Conservation (phyloP, 1,140 invertebrate species). For the Eupristina koningsbergeri region DNA sequence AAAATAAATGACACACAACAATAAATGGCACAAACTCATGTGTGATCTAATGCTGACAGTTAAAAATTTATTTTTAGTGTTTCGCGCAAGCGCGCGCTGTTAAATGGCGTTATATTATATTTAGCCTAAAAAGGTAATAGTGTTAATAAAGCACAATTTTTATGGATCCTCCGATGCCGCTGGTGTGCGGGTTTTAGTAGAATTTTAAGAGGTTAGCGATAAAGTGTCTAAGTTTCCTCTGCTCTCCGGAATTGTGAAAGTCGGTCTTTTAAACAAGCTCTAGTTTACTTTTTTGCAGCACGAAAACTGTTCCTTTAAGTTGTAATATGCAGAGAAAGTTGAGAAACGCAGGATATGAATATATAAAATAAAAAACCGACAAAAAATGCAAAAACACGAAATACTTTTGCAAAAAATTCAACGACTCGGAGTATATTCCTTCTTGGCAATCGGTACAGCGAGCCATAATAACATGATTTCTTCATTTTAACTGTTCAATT, state of each 20-base stretch:
- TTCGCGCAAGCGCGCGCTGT: not conserved
- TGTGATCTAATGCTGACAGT: conserved; percentile 4
- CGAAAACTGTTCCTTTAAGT: conserved; percentile 25
- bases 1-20: not conserved
- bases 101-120: conserved; percentile 33
- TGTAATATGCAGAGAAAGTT: conserved; percentile 47
- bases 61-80: not conserved
- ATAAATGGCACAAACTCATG: not conserved
- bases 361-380: not conserved
- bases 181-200: conserved; percentile 11
- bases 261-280: conserved; percentile 34
- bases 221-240: conserved; percentile 43
- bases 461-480: not conserved
- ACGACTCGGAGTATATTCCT: conserved; percentile 19
- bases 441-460: not conserved
- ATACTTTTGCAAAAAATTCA: conserved; percentile 32
- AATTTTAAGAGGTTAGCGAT: conserved; percentile 44
- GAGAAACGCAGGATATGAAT: conserved; percentile 40
- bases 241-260: conserved; percentile 41
- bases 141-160: conserved; percentile 49
- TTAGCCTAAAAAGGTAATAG: conserved; percentile 50
- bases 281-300: conserved; percentile 41
- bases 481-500: not conserved
- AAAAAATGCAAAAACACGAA: not conserved
- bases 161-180: conserved; percentile 20